Percentiles rank a stretch among this genome's conserved stretches.
Evolutionary conservation across 2,797 vertebrate species (phyloP).

Genomic region (Psittacula echo): DNA sequence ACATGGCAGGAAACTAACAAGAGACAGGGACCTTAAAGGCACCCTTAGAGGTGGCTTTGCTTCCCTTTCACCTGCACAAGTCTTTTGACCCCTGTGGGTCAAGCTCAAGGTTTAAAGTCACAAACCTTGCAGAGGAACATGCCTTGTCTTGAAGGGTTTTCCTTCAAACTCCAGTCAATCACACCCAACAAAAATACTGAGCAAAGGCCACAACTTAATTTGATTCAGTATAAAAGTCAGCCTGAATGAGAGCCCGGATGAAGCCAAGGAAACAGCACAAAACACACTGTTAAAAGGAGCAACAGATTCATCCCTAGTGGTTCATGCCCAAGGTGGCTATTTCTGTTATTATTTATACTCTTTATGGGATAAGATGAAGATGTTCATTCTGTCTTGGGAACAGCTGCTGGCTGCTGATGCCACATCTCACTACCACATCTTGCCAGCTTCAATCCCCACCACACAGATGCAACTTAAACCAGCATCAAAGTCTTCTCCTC

Average conservation of each 20-base stretch:
- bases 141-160: not conserved
- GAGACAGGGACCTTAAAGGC: not conserved
- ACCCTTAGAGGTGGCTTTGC: not conserved
- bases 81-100: not conserved
- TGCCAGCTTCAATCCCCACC: not conserved
- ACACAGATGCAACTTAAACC: not conserved
- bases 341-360: not conserved
- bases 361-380: not conserved
- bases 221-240: not conserved
- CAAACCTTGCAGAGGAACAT: not conserved
- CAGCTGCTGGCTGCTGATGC: not conserved
- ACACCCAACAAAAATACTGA: not conserved
- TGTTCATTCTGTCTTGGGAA: not conserved
- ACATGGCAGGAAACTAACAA: not conserved
- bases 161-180: not conserved
- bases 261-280: not conserved
- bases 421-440: not conserved
- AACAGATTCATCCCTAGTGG: not conserved
- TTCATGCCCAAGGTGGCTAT: not conserved
- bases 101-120: not conserved
- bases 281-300: not conserved
- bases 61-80: not conserved
- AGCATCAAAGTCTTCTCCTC: not conserved
- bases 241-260: not conserved
- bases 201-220: not conserved